These are phyloP conservation scores for Myoxocephalus aenaeus DNA, from an alignment of 2,797 vertebrate species.

Conservation along the genomic window DNA sequence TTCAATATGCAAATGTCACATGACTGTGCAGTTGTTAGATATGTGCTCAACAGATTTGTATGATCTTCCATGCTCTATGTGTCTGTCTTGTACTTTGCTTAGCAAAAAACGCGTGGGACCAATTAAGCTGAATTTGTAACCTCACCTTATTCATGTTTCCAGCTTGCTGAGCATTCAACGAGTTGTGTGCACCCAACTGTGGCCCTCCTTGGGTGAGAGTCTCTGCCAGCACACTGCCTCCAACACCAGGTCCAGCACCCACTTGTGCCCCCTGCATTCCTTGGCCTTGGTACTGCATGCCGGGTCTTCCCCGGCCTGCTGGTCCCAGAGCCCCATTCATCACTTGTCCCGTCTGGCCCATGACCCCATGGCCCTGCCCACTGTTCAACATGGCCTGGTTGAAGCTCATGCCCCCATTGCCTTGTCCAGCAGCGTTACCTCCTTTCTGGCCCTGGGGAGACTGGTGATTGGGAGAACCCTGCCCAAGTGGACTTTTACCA, in stretches of 20 bases:
- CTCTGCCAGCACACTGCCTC: constrained; percentile 93
- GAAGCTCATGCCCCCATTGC: constrained; percentile 89
- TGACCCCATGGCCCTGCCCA: constrained; percentile 90
- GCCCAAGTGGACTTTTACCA: constrained; percentile 92
- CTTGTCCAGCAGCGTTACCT: constrained; percentile 84
- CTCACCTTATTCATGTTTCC: constrained; percentile 96
- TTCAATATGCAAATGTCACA: background rate
- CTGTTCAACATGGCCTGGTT: constrained; percentile 94
- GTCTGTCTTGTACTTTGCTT: background rate
- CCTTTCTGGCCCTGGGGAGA: constrained; percentile 93
- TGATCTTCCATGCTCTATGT: background rate
- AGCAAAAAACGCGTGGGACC: background rate
- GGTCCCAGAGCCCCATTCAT: constrained; percentile 95
- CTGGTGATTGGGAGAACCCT: constrained; percentile 87
- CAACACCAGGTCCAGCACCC: constrained; percentile 75
- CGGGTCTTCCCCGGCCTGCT: constrained; percentile 88
- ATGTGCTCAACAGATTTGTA: background rate
- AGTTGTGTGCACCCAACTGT: constrained; percentile 88
- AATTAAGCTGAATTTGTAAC: constrained; percentile 12
- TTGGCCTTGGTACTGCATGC: constrained; percentile 91
- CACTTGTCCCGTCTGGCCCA: constrained; percentile 92
- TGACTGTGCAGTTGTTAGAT: background rate
- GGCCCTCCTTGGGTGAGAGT: constrained; percentile 92
- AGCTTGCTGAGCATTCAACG: constrained; percentile 89
- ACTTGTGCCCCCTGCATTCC: constrained; percentile 86